Conservation (phyloP, 2,113 vertebrate genomes). For the Chaetodon auriga region DNA sequence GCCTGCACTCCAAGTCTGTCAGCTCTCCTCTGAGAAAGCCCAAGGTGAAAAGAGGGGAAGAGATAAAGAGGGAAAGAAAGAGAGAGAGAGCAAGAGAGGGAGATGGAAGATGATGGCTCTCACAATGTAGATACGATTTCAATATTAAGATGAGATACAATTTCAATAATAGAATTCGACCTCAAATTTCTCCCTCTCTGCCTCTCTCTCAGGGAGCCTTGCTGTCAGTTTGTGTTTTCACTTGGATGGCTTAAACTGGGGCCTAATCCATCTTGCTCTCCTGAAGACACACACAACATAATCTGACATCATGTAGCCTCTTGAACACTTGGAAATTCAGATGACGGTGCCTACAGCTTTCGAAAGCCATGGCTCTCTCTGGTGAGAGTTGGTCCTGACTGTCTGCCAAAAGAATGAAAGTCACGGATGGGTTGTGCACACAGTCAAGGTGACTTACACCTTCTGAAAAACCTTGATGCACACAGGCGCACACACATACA, state of each 20-base stretch:
- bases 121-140: slow-evolving; percentile 60
- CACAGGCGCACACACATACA: slow-evolving; percentile 3
- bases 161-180: slow-evolving; percentile 69
- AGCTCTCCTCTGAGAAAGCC: slow-evolving; percentile 52
- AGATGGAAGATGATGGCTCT: slow-evolving; percentile 61
- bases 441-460: slow-evolving; percentile 53
- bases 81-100: slow-evolving; percentile 8
- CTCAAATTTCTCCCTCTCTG: slow-evolving; percentile 36
- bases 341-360: slow-evolving; percentile 52
- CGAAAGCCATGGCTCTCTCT: slow-evolving; percentile 28
- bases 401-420: slow-evolving; percentile 48
- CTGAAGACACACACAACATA: slow-evolving; percentile 48
- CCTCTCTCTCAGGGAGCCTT: slow-evolving; percentile 39
- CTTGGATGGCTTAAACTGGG: slow-evolving; percentile 52
- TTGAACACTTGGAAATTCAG: slow-evolving; percentile 57
- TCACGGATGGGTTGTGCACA: slow-evolving; percentile 32
- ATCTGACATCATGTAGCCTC: slow-evolving; percentile 48
- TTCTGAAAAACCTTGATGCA: slow-evolving; percentile 46
- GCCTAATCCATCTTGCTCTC: slow-evolving; percentile 67
- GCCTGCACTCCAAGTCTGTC: slow-evolving; percentile 54
- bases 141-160: slow-evolving; percentile 56
- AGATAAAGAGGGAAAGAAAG: not conserved
- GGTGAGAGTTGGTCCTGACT: slow-evolving; percentile 29
- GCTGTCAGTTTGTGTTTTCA: slow-evolving; percentile 61
- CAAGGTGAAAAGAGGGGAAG: slow-evolving; percentile 30